Evolutionary conservation across 37 sponge, comb jelly and placozoan genomes (phyloP).

Genomic region (Dysidea cf. avara): DNA sequence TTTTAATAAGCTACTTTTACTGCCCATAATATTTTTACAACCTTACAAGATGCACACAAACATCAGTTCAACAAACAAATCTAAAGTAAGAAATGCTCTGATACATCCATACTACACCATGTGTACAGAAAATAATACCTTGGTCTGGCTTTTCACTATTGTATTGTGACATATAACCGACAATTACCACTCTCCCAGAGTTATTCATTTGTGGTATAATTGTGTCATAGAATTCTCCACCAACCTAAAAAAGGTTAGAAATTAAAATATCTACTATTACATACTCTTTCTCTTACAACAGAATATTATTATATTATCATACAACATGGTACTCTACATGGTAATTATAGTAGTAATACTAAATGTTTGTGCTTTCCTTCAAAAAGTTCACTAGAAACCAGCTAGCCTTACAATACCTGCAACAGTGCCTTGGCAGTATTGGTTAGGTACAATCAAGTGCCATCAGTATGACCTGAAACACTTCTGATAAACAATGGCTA

Average conservation of each 20-base stretch:
- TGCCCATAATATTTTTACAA: too few species aligned
- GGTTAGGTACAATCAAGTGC: too few species aligned
- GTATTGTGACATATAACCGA: conserved; percentile 79
- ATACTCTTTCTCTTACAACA: too few species aligned
- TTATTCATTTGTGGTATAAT: conserved; percentile 66
- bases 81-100: neutral
- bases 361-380: neutral
- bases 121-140: conserved; percentile 2
- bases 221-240: conserved; percentile 79
- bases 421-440: too few species aligned
- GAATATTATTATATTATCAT: neutral
- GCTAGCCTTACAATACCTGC: too few species aligned
- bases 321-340: neutral
- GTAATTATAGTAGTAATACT: neutral
- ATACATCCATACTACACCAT: neutral
- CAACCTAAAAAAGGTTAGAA: too few species aligned
- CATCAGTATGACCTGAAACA: too few species aligned
- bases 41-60: too few species aligned
- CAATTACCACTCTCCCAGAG: conserved; percentile 67
- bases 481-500: too few species aligned
- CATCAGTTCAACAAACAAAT: too few species aligned
- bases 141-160: conserved; percentile 40
- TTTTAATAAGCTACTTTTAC: too few species aligned
- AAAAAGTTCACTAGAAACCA: neutral
- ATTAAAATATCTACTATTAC: too few species aligned